These are phyloP conservation scores for Saccopteryx bilineata DNA, from an alignment of 2,113 vertebrate genomes.

Conservation along the genomic window DNA sequence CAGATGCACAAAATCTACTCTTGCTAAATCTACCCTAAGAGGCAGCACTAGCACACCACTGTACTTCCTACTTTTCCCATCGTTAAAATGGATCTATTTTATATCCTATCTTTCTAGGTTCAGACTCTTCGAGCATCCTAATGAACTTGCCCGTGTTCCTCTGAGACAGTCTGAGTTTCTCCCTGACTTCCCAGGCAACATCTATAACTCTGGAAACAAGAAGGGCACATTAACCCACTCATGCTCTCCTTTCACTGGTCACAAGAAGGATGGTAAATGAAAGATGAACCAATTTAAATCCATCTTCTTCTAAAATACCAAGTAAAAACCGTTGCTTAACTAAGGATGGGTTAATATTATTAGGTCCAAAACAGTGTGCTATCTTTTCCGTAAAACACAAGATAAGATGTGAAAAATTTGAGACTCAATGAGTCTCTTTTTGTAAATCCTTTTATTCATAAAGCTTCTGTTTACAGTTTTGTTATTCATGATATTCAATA, in stretches of 20 bases:
- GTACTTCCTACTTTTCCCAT: background rate
- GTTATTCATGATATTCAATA: slow-evolving; percentile 18
- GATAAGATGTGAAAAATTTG: background rate
- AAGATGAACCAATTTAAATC: background rate
- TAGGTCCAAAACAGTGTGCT: background rate
- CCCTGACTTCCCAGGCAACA: slow-evolving; percentile 16
- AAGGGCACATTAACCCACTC: background rate
- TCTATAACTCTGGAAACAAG: background rate
- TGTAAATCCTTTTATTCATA: slow-evolving; percentile 55
- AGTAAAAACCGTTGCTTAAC: background rate
- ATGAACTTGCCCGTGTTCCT: background rate
- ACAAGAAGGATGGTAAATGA: background rate
- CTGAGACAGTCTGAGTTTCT: background rate
- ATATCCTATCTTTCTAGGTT: background rate
- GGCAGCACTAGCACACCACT: background rate
- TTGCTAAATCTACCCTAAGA: background rate
- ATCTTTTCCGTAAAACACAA: background rate
- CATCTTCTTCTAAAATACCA: slow-evolving; percentile 20
- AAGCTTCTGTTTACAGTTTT: slow-evolving; percentile 41
- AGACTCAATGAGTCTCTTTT: background rate
- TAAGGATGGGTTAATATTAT: background rate
- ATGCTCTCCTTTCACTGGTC: background rate
- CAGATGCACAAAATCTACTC: background rate
- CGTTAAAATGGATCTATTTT: background rate
- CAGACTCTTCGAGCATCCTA: background rate